Conservation (phyloP, 2,888 invertebrate genomes). For the Lypha dubia region DNA sequence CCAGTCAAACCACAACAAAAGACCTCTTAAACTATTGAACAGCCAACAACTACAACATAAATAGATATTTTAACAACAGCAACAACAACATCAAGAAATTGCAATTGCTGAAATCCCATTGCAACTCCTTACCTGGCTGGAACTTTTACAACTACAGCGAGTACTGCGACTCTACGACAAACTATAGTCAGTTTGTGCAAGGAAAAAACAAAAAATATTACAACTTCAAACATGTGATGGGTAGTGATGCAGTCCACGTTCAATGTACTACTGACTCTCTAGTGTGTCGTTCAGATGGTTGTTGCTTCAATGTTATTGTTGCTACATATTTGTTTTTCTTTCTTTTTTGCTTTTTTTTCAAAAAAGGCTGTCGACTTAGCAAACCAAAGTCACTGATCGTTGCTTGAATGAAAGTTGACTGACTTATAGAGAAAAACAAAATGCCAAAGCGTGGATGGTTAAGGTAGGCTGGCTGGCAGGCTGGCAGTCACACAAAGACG, state of each 20-base stretch:
- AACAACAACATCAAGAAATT: not conserved
- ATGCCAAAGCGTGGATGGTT: constrained; percentile 35
- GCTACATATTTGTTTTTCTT: not conserved
- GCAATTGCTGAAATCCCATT: constrained; percentile 49
- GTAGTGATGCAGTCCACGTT: constrained; percentile 23
- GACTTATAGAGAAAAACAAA: constrained; percentile 74
- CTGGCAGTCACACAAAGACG: constrained; percentile 13
- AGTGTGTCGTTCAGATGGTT: constrained; percentile 15
- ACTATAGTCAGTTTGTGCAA: not conserved
- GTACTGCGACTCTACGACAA: constrained; percentile 11
- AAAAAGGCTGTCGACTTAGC: constrained; percentile 44
- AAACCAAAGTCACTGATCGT: constrained; percentile 67
- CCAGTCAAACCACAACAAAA: constrained; percentile 69
- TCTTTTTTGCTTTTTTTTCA: constrained; percentile 1
- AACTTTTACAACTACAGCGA: constrained; percentile 45
- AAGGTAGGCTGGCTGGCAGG: constrained; percentile 26
- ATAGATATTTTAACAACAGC: constrained; percentile 10
- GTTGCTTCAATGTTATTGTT: not conserved
- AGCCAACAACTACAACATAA: constrained; percentile 30
- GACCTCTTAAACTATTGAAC: constrained; percentile 70
- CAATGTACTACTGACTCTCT: constrained; percentile 48
- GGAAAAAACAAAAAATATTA: not conserved
- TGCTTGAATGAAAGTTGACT: constrained; percentile 78
- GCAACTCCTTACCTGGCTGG: constrained; percentile 52
- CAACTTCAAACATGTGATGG: not conserved